Percentiles rank a stretch among this genome's conserved stretches.
Conservation (phyloP, 2,888 invertebrate species). For the Tenthredo mesomela region DNA sequence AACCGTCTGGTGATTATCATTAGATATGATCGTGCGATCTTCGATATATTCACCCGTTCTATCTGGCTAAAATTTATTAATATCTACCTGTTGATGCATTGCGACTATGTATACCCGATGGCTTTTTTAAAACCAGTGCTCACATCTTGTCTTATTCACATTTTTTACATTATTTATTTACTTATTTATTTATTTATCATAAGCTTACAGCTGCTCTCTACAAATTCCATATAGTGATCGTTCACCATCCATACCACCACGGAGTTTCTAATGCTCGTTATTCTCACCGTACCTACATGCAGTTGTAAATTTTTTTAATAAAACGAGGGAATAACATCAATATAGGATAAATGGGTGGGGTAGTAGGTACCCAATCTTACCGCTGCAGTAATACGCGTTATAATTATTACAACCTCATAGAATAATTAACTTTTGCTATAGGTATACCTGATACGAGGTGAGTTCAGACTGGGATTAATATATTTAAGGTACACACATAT, state of each 20-base stretch:
- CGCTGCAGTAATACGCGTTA: not conserved
- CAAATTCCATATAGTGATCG: not conserved
- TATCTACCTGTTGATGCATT: constrained; percentile 48
- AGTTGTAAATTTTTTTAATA: not conserved
- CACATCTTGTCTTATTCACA: constrained; percentile 39
- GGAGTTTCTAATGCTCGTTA: not conserved
- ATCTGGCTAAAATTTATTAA: constrained; percentile 59
- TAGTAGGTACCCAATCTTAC: not conserved
- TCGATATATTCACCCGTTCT: constrained; percentile 32
- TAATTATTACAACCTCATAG: constrained; percentile 8
- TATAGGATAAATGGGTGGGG: not conserved
- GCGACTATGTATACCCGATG: constrained; percentile 22
- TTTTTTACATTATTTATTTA: not conserved
- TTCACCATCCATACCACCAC: not conserved
- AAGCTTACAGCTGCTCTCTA: not conserved
- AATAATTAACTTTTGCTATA: constrained; percentile 23
- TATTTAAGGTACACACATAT: not conserved
- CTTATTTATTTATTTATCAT: too few species aligned
- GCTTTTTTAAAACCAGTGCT: constrained; percentile 32
- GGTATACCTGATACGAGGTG: too few species aligned
- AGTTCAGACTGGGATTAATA: not conserved
- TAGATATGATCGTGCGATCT: constrained; percentile 67
- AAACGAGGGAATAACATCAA: not conserved
- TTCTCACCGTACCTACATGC: not conserved
- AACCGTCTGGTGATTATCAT: constrained; percentile 69